Percentiles rank a stretch among this genome's conserved stretches.
These are phyloP conservation scores for Drosophila fulvimacula DNA, from an alignment of 2,888 invertebrate species.

Conservation along the genomic window DNA sequence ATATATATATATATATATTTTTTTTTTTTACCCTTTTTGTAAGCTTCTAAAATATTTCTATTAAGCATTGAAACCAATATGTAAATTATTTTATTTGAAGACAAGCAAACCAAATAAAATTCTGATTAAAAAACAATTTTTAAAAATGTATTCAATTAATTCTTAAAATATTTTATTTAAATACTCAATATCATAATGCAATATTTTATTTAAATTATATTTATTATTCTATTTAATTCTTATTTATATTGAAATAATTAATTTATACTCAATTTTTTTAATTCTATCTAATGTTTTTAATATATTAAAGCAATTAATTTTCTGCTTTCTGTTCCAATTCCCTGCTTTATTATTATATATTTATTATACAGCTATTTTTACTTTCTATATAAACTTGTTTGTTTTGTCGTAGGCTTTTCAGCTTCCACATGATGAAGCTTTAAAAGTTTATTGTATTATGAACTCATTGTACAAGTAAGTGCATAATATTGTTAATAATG, in stretches of 20 bases:
- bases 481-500: conserved; percentile 2
- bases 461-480: too few species aligned
- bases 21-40: background rate
- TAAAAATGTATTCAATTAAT: too few species aligned
- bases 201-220: too few species aligned
- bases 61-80: too few species aligned
- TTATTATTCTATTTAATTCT: too few species aligned
- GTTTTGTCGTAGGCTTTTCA: background rate
- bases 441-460: background rate
- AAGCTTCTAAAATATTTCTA: background rate
- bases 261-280: too few species aligned
- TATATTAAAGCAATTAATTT: background rate
- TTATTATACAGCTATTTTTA: background rate
- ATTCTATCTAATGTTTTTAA: background rate
- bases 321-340: background rate
- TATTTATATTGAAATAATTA: too few species aligned
- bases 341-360: background rate
- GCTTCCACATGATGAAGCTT: conserved; percentile 1
- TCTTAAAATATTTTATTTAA: too few species aligned
- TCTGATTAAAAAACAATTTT: too few species aligned
- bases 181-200: too few species aligned
- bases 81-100: too few species aligned
- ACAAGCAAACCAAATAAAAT: too few species aligned
- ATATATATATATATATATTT: background rate
- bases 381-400: background rate